Percentiles rank a stretch among this genome's conserved stretches.
phyloP scores from a whole-genome alignment of 53 echinoderm and acorn worm species.

The Holothuria leucospilota region DNA sequence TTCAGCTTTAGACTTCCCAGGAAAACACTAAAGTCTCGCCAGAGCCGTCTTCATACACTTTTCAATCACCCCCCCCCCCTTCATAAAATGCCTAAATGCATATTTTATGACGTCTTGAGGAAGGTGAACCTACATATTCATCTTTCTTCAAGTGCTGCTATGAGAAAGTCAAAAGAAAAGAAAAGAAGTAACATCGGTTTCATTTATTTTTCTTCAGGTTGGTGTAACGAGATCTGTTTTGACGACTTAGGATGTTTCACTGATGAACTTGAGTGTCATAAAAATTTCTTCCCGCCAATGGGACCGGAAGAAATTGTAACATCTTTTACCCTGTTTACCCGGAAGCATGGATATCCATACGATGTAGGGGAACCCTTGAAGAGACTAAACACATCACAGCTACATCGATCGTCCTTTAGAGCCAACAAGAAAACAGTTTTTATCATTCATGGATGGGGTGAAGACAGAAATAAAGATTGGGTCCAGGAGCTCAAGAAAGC shows the following conservation, averaged over 20 bases:
- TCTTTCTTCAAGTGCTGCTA: too few species aligned
- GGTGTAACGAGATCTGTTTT: slow-evolving; percentile 76
- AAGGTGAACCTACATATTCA: too few species aligned
- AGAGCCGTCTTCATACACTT: not conserved
- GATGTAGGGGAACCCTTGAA: slow-evolving; percentile 35
- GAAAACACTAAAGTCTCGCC: too few species aligned
- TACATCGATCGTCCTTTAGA: slow-evolving; percentile 13
- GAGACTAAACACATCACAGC: slow-evolving; percentile 27
- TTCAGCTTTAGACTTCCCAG: too few species aligned
- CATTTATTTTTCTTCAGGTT: slow-evolving; percentile 35
- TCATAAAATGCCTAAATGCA: too few species aligned
- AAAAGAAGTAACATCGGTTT: not conserved
- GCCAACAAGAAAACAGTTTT: slow-evolving; percentile 67
- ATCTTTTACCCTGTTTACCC: slow-evolving; percentile 71
- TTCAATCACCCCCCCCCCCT: not conserved
- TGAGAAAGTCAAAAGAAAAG: too few species aligned
- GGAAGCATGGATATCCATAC: slow-evolving; percentile 14
- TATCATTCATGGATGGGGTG: slow-evolving; percentile 89
- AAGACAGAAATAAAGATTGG: slow-evolving; percentile 66
- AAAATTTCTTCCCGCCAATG: slow-evolving; percentile 84
- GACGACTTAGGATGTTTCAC: slow-evolving; percentile 88
- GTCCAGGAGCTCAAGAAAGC: slow-evolving; percentile 68
- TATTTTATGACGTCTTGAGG: too few species aligned
- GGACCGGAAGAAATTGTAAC: slow-evolving; percentile 76
- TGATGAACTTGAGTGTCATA: slow-evolving; percentile 71